Conservation (phyloP, 2,888 invertebrate genomes). For the Emmelina monodactyla region DNA sequence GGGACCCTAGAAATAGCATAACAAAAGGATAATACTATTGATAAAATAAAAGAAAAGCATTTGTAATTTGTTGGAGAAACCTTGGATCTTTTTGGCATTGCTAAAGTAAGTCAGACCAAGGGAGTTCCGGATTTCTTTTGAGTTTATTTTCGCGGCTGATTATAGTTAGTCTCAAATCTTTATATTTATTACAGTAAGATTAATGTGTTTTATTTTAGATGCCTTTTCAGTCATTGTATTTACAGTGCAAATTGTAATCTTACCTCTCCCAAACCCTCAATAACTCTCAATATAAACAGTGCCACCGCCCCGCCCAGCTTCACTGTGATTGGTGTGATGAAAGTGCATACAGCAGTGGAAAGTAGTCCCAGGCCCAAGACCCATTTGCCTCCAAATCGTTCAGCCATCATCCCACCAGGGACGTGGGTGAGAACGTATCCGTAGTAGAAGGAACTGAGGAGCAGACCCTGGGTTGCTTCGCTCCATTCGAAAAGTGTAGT, state of each 20-base stretch:
- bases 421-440: conserved; percentile 85
- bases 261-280: conserved; percentile 73
- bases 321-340: conserved; percentile 79
- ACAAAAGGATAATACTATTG: too few species aligned
- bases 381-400: conserved; percentile 85
- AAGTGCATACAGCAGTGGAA: conserved; percentile 80
- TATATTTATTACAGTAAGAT: too few species aligned
- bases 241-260: too few species aligned
- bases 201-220: too few species aligned
- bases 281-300: conserved; percentile 62
- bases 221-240: too few species aligned
- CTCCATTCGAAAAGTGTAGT: conserved; percentile 69
- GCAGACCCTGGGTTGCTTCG: conserved; percentile 75
- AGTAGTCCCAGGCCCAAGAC: conserved; percentile 81
- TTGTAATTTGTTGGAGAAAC: too few species aligned
- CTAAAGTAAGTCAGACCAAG: too few species aligned
- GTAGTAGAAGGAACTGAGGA: conserved; percentile 84
- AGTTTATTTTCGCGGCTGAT: too few species aligned
- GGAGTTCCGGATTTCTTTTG: too few species aligned
- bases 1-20: conserved; percentile 67
- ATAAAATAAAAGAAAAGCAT: too few species aligned
- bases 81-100: too few species aligned
- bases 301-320: conserved; percentile 59
- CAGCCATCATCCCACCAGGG: conserved; percentile 84
- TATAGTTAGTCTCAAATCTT: too few species aligned